Percentiles rank a stretch among this genome's conserved stretches.
These are phyloP conservation scores for Tyrophagus putrescentiae DNA, from an alignment of 1,140 invertebrate genomes.

Conservation along the genomic window DNA sequence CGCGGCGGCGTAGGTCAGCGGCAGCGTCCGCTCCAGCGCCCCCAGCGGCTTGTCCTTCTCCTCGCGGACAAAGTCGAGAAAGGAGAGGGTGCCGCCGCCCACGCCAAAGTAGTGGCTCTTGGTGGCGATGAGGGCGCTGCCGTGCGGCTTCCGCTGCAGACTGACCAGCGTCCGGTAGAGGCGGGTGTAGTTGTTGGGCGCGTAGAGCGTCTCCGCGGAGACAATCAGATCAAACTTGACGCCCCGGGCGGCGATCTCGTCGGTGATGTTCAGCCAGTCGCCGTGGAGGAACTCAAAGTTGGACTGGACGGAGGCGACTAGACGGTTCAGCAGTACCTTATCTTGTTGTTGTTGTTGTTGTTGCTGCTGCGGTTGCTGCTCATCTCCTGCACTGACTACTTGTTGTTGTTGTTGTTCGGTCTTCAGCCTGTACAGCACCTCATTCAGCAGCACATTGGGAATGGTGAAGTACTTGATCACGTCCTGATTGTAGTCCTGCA, in stretches of 20 bases:
- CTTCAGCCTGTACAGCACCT: not conserved
- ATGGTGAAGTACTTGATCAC: constrained; percentile 19
- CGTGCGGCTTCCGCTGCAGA: constrained; percentile 43
- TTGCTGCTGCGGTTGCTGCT: no score
- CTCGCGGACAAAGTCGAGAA: constrained; percentile 45
- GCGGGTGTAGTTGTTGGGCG: constrained; percentile 58
- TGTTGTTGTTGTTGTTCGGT: no score
- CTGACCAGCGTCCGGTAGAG: constrained; percentile 50
- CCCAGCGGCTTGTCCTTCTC: constrained; percentile 31
- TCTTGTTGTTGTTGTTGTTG: no score
- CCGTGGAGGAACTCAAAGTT: constrained; percentile 7
- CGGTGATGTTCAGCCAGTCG: constrained; percentile 14
- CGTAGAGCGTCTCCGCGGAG: constrained; percentile 81
- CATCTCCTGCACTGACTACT: no score
- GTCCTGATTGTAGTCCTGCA: constrained; percentile 22
- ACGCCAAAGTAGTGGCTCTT: constrained; percentile 82
- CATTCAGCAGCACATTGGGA: constrained; percentile 19
- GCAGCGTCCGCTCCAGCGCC: no score
- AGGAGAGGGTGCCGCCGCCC: constrained; percentile 57
- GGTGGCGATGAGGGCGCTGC: constrained; percentile 48
- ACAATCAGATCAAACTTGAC: constrained; percentile 62
- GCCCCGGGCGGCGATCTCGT: constrained; percentile 15
- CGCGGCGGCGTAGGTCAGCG: no score
- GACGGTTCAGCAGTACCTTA: not conserved
- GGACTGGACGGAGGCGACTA: not conserved